Base-by-base conservation (phyloP, 2,888 invertebrate species). In the Drosophila flavopinicola region DNA sequence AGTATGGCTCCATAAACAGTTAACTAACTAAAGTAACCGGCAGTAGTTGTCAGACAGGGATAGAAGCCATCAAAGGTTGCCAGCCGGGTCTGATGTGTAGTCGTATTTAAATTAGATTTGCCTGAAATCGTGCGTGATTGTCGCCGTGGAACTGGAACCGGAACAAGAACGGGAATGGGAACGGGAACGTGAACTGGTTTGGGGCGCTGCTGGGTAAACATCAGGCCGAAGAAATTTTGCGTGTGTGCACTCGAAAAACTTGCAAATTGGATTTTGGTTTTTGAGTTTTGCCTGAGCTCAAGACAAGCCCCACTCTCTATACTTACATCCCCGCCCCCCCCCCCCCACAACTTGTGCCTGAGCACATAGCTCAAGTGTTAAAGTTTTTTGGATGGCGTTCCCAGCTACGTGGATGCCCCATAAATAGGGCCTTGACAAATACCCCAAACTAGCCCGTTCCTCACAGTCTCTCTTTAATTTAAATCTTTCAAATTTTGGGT, bases 61-160 rank as follows among this genome's bases (percentile, higher is more conserved):
- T 59, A 59, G 59, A 51, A 51, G 64, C 64, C 84, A 75, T 79
- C 84, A 79, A 79, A 79, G 84, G 84, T 85, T 79, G 75, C 56
- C 69, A 23, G 7, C 44, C 42, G 10, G 52, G 33, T n/a, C 53
- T 69, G 79, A 70, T 76, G 84, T 79, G 84, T 85, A 85, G 78
- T 78, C 77, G 78, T 85, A 87, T 87, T 87, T 87, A 83, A 83
- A 83, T 83, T 83, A 87, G 83, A 83, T 83, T 83, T 85, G 58
- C 85, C 78, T 82, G 87, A 85, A 83, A 87, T 83, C 83, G 83
- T 83, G 87, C 83, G 87, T 87, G 87, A 87, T 82, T 87, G 87
- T 87, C 82, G 87, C 75, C 78, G 42, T 58, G 37, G 29, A 42
- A 17, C 30, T 6, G 25, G 30, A 54, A 45, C 37, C 41, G 44